Conservation (phyloP, 2,888 invertebrate genomes). For the Rhaphigaster nebulosa region DNA sequence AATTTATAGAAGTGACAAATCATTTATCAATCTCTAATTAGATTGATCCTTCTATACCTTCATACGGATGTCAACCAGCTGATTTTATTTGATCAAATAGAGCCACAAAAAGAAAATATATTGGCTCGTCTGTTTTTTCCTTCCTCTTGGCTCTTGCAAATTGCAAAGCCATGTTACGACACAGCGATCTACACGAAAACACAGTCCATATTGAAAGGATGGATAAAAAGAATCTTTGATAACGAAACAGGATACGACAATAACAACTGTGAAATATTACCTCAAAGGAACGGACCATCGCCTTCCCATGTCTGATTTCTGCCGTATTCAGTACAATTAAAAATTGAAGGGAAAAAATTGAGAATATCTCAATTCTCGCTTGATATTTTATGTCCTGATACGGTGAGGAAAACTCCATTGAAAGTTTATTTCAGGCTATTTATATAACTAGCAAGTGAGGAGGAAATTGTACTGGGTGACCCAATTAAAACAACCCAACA, state of each 20-base stretch:
- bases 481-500: background rate
- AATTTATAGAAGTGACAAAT: too few relatives aligned
- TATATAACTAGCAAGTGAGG: background rate
- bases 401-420: background rate
- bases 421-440: background rate
- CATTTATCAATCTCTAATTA: too few relatives aligned
- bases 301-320: background rate
- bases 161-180: background rate
- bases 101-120: too few relatives aligned
- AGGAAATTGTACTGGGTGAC: background rate
- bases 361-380: background rate
- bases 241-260: background rate
- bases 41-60: too few relatives aligned
- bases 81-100: too few relatives aligned
- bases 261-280: background rate
- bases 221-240: background rate
- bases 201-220: background rate
- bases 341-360: background rate
- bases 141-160: too few relatives aligned
- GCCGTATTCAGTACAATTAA: background rate
- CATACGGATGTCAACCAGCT: too few relatives aligned
- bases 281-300: background rate
- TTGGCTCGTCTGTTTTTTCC: too few relatives aligned
- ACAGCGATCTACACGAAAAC: background rate
- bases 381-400: background rate